Evolutionary conservation across 2,113 vertebrate genomes (phyloP).

Genomic region (Cebidichthys violaceus): DNA sequence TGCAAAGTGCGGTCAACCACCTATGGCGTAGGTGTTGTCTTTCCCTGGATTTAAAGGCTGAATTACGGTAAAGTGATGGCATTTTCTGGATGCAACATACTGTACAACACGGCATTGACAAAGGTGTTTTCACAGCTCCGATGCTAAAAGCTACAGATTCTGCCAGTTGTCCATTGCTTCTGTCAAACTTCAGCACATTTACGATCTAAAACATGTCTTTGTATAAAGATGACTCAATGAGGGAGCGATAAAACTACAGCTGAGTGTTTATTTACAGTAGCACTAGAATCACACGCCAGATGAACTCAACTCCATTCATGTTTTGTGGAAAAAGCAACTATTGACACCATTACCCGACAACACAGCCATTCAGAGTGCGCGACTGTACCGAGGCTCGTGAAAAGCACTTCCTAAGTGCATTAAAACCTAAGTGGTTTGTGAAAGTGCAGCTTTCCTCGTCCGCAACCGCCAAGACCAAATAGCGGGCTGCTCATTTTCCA

Average conservation of each 20-base stretch:
- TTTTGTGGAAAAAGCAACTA: background rate
- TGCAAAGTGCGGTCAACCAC: background rate
- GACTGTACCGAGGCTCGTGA: background rate
- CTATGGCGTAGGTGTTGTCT: too few species aligned
- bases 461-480: conserved; percentile 47
- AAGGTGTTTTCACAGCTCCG: too few species aligned
- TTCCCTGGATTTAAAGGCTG: too few species aligned
- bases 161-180: background rate
- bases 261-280: background rate
- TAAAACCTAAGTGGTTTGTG: conserved; percentile 36
- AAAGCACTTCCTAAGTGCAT: conserved; percentile 29
- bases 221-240: background rate
- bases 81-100: background rate
- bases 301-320: background rate
- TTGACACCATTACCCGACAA: background rate
- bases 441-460: conserved; percentile 37
- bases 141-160: background rate
- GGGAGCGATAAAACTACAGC: background rate
- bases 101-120: too few species aligned
- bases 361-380: background rate
- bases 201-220: background rate
- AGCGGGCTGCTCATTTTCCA: conserved; percentile 30
- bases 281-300: background rate
- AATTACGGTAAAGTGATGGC: too few species aligned
- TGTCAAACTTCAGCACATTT: background rate